A percentile compares a stretch with the other conserved stretches of the same genome.
Conservation (phyloP, 92 coral and sea anemone species). For the Epizoanthus illoricatus region DNA sequence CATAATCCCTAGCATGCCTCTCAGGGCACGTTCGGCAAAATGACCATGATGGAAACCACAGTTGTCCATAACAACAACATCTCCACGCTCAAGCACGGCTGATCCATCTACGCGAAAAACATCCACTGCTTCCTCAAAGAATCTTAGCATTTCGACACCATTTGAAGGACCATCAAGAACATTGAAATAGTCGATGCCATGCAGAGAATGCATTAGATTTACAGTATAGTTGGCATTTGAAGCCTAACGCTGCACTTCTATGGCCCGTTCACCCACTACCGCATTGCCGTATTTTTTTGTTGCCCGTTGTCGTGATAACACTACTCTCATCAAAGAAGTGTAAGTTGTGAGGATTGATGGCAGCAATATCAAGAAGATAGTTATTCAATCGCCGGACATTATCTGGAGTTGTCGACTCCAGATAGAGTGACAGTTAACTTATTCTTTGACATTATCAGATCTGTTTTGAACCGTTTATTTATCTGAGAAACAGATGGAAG, state of each 20-base stretch:
- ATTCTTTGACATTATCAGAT: no score
- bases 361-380: background rate
- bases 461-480: no score
- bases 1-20: constrained; percentile 42
- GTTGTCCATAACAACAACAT: constrained; percentile 56
- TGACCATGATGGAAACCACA: constrained; percentile 57
- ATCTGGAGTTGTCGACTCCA: background rate
- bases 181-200: constrained; percentile 49
- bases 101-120: constrained; percentile 48
- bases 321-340: constrained; percentile 54
- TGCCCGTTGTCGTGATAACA: constrained; percentile 55
- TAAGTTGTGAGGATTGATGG: background rate
- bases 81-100: constrained; percentile 49
- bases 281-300: constrained; percentile 63
- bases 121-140: constrained; percentile 50
- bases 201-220: constrained; percentile 50
- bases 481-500: no score
- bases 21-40: constrained; percentile 43
- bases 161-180: constrained; percentile 57
- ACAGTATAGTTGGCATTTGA: constrained; percentile 71
- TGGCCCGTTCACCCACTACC: constrained; percentile 51
- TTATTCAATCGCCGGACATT: background rate
- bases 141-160: constrained; percentile 54
- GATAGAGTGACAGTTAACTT: no score
- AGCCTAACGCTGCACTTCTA: constrained; percentile 70